Evolutionary conservation across 2,888 invertebrate genomes (phyloP).

Genomic region (Eledone cirrhosa): DNA sequence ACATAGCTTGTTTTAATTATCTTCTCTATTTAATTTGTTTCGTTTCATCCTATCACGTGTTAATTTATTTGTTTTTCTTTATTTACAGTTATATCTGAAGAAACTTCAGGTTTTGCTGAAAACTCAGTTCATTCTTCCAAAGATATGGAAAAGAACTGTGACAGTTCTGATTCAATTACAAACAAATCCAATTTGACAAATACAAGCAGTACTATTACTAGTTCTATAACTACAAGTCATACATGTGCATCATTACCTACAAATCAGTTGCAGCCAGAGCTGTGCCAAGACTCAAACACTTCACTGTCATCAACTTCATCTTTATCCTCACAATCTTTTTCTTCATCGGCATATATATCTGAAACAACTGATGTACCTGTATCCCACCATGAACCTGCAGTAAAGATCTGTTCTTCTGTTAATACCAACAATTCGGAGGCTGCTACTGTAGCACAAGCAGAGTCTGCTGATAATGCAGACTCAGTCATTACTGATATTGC

Average conservation of each 20-base stretch:
- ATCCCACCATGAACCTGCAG: neutral
- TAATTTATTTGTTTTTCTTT: no score
- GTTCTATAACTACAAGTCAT: neutral
- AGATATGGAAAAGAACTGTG: neutral
- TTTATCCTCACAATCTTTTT: neutral
- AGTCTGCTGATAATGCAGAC: neutral
- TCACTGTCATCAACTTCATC: neutral
- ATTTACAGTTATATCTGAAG: neutral
- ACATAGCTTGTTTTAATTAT: no score
- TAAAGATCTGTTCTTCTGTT: neutral
- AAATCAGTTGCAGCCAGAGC: neutral
- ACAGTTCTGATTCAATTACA: neutral
- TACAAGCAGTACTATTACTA: neutral
- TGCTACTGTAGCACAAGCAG: neutral
- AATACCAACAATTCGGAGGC: neutral
- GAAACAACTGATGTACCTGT: neutral
- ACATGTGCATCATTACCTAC: no score
- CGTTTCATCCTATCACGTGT: no score
- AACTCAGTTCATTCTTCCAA: neutral
- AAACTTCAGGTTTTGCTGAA: constrained; percentile 15
- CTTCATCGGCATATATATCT: no score
- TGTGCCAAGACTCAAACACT: constrained; percentile 11
- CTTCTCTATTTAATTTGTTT: no score
- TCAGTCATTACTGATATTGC: neutral
- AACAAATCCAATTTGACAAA: no score